Evolutionary conservation across 64 coral and sea anemone species (phyloP), one percentile per base, ranked within the genome.

Genomic region (Stichodactyla mertensii): DNA sequence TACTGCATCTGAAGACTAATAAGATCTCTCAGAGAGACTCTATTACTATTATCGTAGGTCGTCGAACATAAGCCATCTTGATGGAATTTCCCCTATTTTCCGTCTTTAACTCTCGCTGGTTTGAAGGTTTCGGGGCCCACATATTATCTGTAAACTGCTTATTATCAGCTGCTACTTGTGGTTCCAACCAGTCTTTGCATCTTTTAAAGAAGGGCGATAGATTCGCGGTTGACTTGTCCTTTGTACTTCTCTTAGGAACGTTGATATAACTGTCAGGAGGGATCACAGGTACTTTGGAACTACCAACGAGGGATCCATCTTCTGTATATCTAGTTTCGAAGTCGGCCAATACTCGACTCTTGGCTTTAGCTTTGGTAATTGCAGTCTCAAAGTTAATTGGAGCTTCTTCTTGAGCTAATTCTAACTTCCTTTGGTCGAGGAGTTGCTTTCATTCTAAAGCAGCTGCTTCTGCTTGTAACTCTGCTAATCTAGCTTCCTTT

Each of bases 301-400:
- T 57, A 10, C 13, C 55, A 57, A 57, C 0, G 55, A 57, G 55
- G 16, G 16, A 18, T 64, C 57, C 57, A 58, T 58, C 57, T 10
- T 58, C 61, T 64, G 18, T 6, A 64, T 15, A 15, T 64, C 61
- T 64, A 20, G 1, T 64, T 64, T 64, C 61, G 14, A 64, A 6
- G 16, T 64, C 86, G 7, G 69, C 53, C 6, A 78, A 9, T 11
- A 14, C 52, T 88, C 24, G 52, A 18, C 61, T 58, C 56, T 88
- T 88, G 7, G 74, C 71, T 28, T 26, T 27, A 7, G 71, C 52
- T 51, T 88, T 88, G 53, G 74, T 55, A 22, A 80, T 88, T 61
- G 78, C 27, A 4, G 74, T 78, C 27, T 88, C 86, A 11, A 88
- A 80, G 55, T 88, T 80, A 4, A 88, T 54, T 45, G 74, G 71